Evolutionary conservation across 2,113 vertebrate genomes (phyloP).

Genomic region (Mohoua ochrocephala): DNA sequence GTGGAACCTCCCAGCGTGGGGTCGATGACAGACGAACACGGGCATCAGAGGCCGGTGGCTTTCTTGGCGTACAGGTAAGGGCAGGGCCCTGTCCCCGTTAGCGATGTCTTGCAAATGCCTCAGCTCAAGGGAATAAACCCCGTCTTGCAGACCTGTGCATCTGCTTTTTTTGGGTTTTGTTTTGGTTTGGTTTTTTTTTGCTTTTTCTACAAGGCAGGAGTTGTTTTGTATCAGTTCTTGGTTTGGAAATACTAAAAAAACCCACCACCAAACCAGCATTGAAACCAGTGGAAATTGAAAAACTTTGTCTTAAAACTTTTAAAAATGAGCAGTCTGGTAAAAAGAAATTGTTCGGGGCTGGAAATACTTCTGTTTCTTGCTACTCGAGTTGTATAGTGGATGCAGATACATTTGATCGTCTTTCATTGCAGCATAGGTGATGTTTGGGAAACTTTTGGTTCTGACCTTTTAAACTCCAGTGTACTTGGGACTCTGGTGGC

Average conservation of each 20-base stretch:
- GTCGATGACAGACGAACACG: constrained; percentile 97
- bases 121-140: not conserved
- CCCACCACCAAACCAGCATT: accelerated
- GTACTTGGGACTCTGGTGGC: not conserved
- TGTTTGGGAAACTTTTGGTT: not conserved
- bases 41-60: constrained; percentile 95
- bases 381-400: accelerated
- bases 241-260: not conserved
- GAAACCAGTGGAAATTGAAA: not conserved
- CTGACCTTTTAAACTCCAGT: not conserved
- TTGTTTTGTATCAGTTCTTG: not conserved
- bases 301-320: not conserved
- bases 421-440: not conserved
- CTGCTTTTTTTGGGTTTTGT: accelerated
- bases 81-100: not conserved
- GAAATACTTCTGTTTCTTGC: not conserved
- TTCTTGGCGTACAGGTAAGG: constrained; percentile 94
- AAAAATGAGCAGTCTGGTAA: not conserved
- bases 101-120: not conserved
- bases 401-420: not conserved
- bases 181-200: no score
- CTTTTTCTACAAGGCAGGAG: not conserved
- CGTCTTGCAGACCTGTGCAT: accelerated
- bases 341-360: not conserved
- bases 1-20: constrained; percentile 98